Base-by-base conservation (phyloP, 2,888 invertebrate genomes). In the Mellilla xanthometata region DNA sequence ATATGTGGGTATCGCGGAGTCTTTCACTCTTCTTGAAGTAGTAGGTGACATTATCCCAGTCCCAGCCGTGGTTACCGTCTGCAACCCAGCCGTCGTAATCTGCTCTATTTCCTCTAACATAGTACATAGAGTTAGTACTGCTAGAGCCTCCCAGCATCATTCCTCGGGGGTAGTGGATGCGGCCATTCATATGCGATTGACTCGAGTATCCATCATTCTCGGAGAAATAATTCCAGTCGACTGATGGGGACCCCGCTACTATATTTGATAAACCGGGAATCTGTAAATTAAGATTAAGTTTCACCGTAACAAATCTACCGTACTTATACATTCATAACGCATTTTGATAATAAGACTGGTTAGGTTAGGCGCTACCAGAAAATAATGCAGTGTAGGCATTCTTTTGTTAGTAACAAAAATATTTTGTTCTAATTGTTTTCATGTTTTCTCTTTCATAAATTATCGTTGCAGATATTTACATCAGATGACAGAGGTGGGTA, bases 111-210 rank as follows among this genome's bases (percentile, higher is more conserved):
- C 94, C 94, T 52, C 92, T 81, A 0, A 92, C 76, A 60, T 94
- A 92, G 1, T 92, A 60, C 93, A 94, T 93, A 29, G 88, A 92
- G 66, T 94, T 94, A 1, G 92, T 78, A 0, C 87, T 78, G 32
- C 93, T 93, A 7, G 90, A 89, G 0, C 94, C 94, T 0, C 94
- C 94, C 71, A 8, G 90, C 88, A 62, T 93, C 92, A 0, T 0
- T 92, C 92, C 92, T 28, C 94, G 85, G 0, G 92, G 92, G 92
- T 65, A 41, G 11, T 55, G 55, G 23, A 70, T 53, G 9, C 23
- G 62, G 15, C 56, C 55, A 0, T 39, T 43, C 32, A 46, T 58
- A 10, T 57, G 62, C 1, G 50, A 54, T 49, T 68, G 65, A 12
- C 59, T 51, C 0, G 67, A 52, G 29, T 53, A 59, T 2, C 50